phyloP scores from a whole-genome alignment of 1,140 invertebrate species.

The Delia radicum region DNA sequence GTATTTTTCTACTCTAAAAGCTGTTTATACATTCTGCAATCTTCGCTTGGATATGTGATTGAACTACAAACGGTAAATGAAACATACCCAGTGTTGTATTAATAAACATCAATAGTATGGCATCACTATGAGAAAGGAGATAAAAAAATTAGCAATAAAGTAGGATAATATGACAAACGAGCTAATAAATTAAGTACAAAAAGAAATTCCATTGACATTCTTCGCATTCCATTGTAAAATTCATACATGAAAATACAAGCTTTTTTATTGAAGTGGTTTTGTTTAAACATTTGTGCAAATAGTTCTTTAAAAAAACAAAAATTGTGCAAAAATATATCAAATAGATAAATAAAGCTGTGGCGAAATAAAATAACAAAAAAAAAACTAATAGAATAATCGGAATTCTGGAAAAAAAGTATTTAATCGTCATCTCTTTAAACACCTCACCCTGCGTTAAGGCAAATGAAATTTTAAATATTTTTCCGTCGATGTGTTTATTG shows the following conservation, averaged over 20 bases:
- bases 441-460: neutral
- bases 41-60: too few relatives aligned
- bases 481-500: neutral
- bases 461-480: neutral
- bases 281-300: neutral
- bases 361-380: neutral
- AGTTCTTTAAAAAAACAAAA: neutral
- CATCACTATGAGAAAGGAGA: neutral
- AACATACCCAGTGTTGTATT: neutral
- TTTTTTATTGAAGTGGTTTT: neutral
- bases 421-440: too few relatives aligned
- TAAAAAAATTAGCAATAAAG: neutral
- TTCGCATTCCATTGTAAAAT: neutral
- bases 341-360: neutral
- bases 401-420: too few relatives aligned
- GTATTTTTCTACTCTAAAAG: too few relatives aligned
- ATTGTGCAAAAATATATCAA: neutral
- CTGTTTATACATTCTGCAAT: too few relatives aligned
- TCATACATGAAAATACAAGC: neutral
- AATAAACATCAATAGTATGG: neutral
- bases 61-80: too few relatives aligned
- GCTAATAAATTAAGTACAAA: conserved; percentile 7
- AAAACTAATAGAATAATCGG: too few relatives aligned
- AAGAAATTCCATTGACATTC: neutral
- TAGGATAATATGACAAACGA: neutral